phyloP scores from a whole-genome alignment of 1,140 invertebrate genomes.

The Heterodera carotae region DNA sequence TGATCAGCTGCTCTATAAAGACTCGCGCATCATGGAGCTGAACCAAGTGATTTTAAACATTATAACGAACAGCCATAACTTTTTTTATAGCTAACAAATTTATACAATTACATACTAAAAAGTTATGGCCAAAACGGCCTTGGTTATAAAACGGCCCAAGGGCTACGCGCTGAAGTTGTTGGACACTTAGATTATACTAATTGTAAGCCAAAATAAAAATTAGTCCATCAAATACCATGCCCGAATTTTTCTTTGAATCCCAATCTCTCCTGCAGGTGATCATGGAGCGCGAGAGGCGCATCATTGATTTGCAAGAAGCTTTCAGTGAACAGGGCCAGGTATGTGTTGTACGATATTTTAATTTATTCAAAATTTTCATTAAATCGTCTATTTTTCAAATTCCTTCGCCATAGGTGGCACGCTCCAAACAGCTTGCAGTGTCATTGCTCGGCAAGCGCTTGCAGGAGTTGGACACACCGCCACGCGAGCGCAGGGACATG shows the following conservation, averaged over 20 bases:
- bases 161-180: no score
- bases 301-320: slow-evolving; percentile 74
- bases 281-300: slow-evolving; percentile 67
- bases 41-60: slow-evolving; percentile 57
- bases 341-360: neutral
- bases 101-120: no score
- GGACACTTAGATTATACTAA: no score
- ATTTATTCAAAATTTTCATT: no score
- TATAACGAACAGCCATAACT: no score
- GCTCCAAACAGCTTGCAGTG: slow-evolving; percentile 68
- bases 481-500: slow-evolving; percentile 44
- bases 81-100: no score
- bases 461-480: slow-evolving; percentile 44
- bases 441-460: slow-evolving; percentile 48
- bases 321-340: slow-evolving; percentile 79
- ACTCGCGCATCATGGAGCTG: slow-evolving; percentile 69
- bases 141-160: no score
- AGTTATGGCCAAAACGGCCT: no score
- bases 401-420: slow-evolving; percentile 71
- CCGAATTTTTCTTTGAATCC: no score
- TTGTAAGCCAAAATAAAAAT: no score
- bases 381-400: no score
- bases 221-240: no score
- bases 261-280: slow-evolving; percentile 67
- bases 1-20: slow-evolving; percentile 58